Conservation (phyloP, 2,888 invertebrate species). For the Dendrolimus houi region DNA sequence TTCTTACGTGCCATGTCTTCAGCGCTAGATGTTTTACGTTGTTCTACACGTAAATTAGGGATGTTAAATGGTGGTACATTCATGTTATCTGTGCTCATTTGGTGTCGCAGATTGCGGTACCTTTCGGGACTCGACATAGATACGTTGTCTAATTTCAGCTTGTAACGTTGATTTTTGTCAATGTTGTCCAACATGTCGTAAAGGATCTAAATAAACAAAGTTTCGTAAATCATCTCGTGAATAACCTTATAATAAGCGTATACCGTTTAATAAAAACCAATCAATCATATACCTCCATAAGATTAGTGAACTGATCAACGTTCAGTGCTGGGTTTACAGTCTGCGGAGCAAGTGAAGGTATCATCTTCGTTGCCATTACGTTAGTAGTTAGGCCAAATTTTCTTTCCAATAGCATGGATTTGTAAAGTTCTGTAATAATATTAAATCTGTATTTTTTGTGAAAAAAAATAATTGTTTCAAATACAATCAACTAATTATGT, state of each 20-base stretch:
- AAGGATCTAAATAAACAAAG: conserved; percentile 75
- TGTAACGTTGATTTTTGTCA: conserved; percentile 91
- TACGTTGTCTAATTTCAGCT: conserved; percentile 89
- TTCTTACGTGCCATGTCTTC: conserved; percentile 94
- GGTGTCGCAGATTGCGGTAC: conserved; percentile 84
- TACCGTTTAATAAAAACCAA: neutral
- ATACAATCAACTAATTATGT: neutral
- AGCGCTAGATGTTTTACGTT: conserved; percentile 92
- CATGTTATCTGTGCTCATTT: conserved; percentile 91
- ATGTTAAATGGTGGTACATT: conserved; percentile 90
- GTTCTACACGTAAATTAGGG: conserved; percentile 90
- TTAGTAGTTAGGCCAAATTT: conserved; percentile 93
- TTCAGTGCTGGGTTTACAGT: conserved; percentile 86
- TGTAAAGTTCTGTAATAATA: conserved; percentile 88
- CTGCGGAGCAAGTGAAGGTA: conserved; percentile 94
- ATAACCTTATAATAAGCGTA: neutral
- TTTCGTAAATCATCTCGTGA: conserved; percentile 2
- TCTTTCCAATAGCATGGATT: conserved; percentile 91
- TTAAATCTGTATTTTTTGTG: neutral
- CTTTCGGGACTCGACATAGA: conserved; percentile 86
- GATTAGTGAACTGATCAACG: conserved; percentile 49
- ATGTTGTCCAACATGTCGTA: conserved; percentile 95
- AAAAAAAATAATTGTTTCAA: no score
- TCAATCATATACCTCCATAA: conserved; percentile 49
- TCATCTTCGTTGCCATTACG: conserved; percentile 94